phyloP scores from a whole-genome alignment of 2,113 vertebrate genomes.

The Alligator sinensis region DNA sequence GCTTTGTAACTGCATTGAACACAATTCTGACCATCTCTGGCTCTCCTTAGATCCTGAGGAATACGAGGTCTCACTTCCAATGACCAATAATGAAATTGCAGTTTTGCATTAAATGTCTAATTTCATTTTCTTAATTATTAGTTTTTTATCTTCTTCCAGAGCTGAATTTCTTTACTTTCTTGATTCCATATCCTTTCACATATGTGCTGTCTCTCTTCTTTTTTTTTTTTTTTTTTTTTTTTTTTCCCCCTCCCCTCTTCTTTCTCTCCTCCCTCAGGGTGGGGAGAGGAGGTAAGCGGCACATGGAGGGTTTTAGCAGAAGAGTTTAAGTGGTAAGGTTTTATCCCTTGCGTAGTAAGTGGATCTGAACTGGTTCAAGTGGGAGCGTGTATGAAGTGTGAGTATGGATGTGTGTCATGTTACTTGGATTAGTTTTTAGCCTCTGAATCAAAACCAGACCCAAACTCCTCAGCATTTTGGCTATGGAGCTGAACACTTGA shows the following conservation, averaged over 20 bases:
- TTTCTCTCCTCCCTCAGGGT: too few species aligned
- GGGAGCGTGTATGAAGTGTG: neutral
- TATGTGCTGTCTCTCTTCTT: neutral
- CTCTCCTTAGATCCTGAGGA: neutral
- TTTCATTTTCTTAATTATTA: neutral
- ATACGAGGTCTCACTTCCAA: neutral
- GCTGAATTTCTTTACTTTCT: neutral
- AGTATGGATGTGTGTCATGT: neutral
- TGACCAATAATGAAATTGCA: neutral
- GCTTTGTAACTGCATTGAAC: neutral
- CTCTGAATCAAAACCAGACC: neutral
- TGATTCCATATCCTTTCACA: neutral
- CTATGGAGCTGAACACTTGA: neutral
- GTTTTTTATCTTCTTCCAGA: neutral
- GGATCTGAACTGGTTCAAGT: neutral
- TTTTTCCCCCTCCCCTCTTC: too few species aligned
- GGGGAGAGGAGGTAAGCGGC: neutral
- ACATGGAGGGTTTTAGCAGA: neutral
- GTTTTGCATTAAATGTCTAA: neutral
- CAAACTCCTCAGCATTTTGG: neutral
- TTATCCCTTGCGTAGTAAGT: neutral
- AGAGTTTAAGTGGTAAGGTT: neutral
- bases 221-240: too few species aligned
- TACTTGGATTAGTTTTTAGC: neutral
- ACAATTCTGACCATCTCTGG: neutral